A percentile compares a stretch with the other conserved stretches of the same genome.
These are phyloP conservation scores for Notechis scutatus DNA, from an alignment of 2,113 vertebrate genomes.

Conservation along the genomic window DNA sequence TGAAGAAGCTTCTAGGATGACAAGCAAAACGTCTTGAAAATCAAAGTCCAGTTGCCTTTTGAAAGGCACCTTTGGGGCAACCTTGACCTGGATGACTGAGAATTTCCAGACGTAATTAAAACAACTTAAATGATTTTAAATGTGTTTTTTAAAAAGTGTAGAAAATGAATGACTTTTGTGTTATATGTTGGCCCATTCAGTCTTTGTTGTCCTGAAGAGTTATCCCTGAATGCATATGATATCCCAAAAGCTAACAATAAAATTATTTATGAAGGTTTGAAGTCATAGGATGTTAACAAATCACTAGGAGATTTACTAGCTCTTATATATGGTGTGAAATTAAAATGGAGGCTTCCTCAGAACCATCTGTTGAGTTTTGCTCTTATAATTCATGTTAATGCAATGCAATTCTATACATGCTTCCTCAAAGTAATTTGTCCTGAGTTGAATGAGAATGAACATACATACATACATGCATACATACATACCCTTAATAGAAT, in stretches of 20 bases:
- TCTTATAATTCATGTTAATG: rapidly evolving
- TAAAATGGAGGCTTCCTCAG: background rate
- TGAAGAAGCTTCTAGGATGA: background rate
- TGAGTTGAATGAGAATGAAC: background rate
- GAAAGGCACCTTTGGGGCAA: background rate
- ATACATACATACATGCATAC: background rate
- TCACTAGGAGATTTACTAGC: background rate
- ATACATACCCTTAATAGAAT: background rate
- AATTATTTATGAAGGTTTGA: constrained; percentile 1
- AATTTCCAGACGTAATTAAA: background rate
- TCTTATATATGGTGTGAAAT: background rate
- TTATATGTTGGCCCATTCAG: constrained; percentile 61
- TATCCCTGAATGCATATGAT: background rate
- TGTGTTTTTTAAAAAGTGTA: constrained; percentile 36
- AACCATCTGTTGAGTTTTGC: background rate
- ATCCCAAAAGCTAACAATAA: constrained; percentile 35
- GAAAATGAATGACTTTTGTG: constrained; percentile 72
- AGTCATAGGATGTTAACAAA: background rate
- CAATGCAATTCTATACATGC: background rate
- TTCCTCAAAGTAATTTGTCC: background rate
- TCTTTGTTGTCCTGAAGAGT: constrained; percentile 25
- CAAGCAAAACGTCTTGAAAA: background rate
- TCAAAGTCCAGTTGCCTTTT: background rate
- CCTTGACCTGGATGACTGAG: background rate
- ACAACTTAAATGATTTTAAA: constrained; percentile 22